Base-by-base conservation (phyloP, 1,140 invertebrate species). In the Leptonema lineaticorne region DNA sequence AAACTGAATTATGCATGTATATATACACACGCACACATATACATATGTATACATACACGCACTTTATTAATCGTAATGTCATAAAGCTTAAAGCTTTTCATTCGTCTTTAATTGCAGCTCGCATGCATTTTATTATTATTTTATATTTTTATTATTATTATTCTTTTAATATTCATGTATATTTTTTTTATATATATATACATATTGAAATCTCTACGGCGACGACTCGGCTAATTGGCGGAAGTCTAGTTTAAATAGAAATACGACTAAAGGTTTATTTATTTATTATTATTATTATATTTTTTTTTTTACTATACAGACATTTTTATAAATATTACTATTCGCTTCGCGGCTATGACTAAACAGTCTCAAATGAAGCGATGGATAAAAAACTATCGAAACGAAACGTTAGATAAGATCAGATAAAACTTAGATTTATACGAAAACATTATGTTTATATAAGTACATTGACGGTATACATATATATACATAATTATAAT, bases 71-170 rank as follows among this genome's bases (percentile, higher is more conserved):
- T 69, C 67, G 67, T 72, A 69, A 69, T 69, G 66, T 65, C 69
- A 53, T 53, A 66, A 71, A 72, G 70, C 70, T 72, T 72, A 63
- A 69, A 72, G 70, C 70, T 72, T 67, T n/a, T 63, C 67, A 66
- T 46, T 63, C 67, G 62, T 64, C 53, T 67, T 69, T 69, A 69
- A 62, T 67, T 66, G 63, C 48, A 68, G 67, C 66, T 67, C 70
- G 67, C 70, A 69, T 72, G 70, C 70, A 69, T 69, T 41, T 48
- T 63, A 53, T 65, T 7, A 62, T 58, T 50, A 46, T 48, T 63
- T 48, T 64, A 63, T 48, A 65, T 64, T 71, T 68, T 70, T 66
- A 66, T 50, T 26, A 26, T 28, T 59, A 16, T 9, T 41, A 41
- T 41, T 41, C n/a, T n/a, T n/a, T n/a, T n/a, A n/a, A n/a, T n/a